These are phyloP conservation scores for Molossus alvarezi DNA, from an alignment of 2,797 vertebrate genomes.

Conservation along the genomic window DNA sequence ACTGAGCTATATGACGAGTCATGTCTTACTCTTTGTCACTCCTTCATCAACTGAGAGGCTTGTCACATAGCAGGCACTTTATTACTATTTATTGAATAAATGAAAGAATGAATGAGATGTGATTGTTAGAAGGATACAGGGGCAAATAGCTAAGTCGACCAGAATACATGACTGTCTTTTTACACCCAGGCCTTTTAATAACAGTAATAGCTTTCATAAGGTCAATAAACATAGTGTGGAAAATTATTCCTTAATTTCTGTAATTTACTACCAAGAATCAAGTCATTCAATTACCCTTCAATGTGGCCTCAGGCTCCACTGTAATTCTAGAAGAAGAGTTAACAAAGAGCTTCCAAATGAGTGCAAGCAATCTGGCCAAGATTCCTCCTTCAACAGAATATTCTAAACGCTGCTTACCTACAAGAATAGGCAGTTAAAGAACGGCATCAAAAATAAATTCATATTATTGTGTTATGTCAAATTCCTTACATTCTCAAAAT, in stretches of 20 bases:
- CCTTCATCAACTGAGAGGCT: not conserved
- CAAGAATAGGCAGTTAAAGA: not conserved
- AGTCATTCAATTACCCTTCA: conserved; percentile 71
- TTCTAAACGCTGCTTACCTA: not conserved
- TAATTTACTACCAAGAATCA: conserved; percentile 68
- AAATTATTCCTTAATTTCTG: conserved; percentile 80
- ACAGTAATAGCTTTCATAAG: conserved; percentile 73
- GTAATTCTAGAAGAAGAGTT: conserved; percentile 63
- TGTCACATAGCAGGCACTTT: not conserved
- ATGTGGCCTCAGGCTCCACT: conserved; percentile 53
- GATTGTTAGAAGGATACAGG: not conserved
- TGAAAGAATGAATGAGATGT: conserved; percentile 46
- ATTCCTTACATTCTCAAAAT: conserved; percentile 14
- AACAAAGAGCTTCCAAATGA: conserved; percentile 60
- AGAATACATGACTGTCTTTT: conserved; percentile 54
- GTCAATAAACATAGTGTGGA: conserved; percentile 68
- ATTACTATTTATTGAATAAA: conserved; percentile 46
- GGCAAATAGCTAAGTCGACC: conserved; percentile 41
- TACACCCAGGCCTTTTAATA: conserved; percentile 26
- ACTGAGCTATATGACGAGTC: not conserved
- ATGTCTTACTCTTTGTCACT: not conserved
- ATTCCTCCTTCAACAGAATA: conserved; percentile 4
- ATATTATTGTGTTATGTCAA: not conserved
- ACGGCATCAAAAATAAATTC: not conserved
- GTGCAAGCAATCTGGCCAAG: not conserved